Percentiles rank a stretch among this genome's conserved stretches.
Conservation (phyloP, 2,888 invertebrate genomes). For the Dicranocentrus wangi region DNA sequence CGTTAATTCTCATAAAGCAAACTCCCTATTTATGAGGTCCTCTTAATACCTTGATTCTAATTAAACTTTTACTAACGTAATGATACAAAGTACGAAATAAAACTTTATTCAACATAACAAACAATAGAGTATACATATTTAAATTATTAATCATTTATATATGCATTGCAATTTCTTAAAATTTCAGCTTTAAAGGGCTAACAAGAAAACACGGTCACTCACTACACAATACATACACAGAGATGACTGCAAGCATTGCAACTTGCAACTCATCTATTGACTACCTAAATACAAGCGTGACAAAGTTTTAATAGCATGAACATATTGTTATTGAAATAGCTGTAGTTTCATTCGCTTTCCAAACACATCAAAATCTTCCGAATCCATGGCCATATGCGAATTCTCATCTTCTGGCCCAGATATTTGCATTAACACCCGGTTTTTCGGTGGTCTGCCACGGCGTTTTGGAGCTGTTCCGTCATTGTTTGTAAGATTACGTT, state of each 20-base stretch:
- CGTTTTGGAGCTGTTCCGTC: constrained; percentile 35
- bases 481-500: not conserved
- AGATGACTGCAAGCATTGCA: too few species aligned
- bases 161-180: too few species aligned
- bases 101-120: constrained; percentile 39
- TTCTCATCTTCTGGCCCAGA: constrained; percentile 34
- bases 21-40: not conserved
- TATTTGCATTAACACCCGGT: constrained; percentile 28
- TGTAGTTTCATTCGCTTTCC: constrained; percentile 45
- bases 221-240: too few species aligned
- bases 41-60: constrained; percentile 20
- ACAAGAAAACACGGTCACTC: too few species aligned
- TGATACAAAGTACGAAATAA: constrained; percentile 34
- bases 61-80: constrained; percentile 23
- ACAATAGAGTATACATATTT: too few species aligned
- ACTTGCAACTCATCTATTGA: too few species aligned
- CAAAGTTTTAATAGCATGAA: too few species aligned
- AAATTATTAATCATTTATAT: too few species aligned
- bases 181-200: too few species aligned
- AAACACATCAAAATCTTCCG: constrained; percentile 37
- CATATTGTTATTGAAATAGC: not conserved
- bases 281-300: too few species aligned
- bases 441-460: constrained; percentile 57
- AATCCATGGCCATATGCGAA: constrained; percentile 16
- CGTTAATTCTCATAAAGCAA: constrained; percentile 1